phyloP scores from a whole-genome alignment of 2,888 invertebrate species.

The Tillus elongatus region DNA sequence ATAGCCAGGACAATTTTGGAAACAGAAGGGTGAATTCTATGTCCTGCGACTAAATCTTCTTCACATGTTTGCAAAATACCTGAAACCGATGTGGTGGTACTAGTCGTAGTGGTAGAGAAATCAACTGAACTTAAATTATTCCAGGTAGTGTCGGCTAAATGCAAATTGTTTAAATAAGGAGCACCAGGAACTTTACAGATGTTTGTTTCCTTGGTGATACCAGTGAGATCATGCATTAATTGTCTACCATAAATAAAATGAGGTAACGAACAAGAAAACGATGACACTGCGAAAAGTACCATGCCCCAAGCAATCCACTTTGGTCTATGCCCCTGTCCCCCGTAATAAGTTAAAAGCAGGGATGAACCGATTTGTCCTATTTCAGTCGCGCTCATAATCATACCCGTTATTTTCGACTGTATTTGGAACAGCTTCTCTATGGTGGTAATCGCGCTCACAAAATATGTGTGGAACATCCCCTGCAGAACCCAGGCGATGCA shows the following conservation, averaged over 20 bases:
- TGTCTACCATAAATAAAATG: constrained; percentile 77
- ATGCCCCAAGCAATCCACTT: constrained; percentile 91
- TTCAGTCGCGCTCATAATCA: constrained; percentile 83
- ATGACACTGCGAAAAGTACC: constrained; percentile 77
- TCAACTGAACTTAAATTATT: constrained; percentile 21
- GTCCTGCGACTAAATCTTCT: constrained; percentile 48
- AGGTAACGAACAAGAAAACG: constrained; percentile 78
- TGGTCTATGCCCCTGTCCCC: constrained; percentile 85
- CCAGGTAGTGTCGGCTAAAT: constrained; percentile 12
- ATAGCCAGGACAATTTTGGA: constrained; percentile 76
- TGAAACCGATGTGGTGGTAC: constrained; percentile 31
- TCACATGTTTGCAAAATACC: constrained; percentile 29
- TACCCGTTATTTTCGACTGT: constrained; percentile 83
- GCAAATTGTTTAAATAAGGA: constrained; percentile 12
- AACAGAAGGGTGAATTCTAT: constrained; percentile 64
- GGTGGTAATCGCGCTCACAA: constrained; percentile 87
- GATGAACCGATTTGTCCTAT: constrained; percentile 90
- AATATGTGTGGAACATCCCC: constrained; percentile 92
- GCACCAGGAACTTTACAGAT: constrained; percentile 33
- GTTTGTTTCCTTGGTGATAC: constrained; percentile 38
- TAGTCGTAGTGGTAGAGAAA: constrained; percentile 8
- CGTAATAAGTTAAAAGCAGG: constrained; percentile 77
- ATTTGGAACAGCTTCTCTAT: constrained; percentile 88
- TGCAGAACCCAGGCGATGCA: constrained; percentile 77
- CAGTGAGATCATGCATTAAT: constrained; percentile 48